These are phyloP conservation scores for Mystacornis crossleyi DNA, from an alignment of 2,113 vertebrate species.

Conservation along the genomic window DNA sequence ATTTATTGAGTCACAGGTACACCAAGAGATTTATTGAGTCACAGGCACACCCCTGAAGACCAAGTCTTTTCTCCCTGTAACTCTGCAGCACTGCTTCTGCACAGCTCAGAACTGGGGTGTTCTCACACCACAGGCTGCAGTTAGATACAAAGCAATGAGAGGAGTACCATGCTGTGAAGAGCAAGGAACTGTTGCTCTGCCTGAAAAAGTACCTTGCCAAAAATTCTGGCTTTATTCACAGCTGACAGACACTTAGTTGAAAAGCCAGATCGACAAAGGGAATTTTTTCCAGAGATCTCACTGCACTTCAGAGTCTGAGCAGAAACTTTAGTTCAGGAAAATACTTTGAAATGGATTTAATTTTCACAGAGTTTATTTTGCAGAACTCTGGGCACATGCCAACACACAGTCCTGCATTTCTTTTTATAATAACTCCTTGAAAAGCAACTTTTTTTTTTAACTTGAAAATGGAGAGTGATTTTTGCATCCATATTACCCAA, in stretches of 20 bases:
- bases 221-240: background rate
- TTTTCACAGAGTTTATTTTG: background rate
- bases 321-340: background rate
- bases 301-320: background rate
- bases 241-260: background rate
- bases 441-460: background rate
- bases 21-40: background rate
- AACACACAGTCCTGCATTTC: background rate
- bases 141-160: background rate
- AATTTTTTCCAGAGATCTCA: background rate
- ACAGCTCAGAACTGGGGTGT: background rate
- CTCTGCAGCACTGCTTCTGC: background rate
- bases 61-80: background rate
- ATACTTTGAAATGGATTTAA: background rate
- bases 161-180: background rate
- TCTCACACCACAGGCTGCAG: background rate
- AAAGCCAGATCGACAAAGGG: background rate
- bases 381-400: background rate
- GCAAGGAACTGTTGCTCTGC: background rate
- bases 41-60: background rate
- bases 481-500: background rate
- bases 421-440: background rate
- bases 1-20: background rate
- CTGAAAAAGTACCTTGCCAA: background rate
- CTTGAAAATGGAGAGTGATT: background rate